Evolutionary conservation across 2,888 invertebrate species (phyloP).

Genomic region (Formica aserva): DNA sequence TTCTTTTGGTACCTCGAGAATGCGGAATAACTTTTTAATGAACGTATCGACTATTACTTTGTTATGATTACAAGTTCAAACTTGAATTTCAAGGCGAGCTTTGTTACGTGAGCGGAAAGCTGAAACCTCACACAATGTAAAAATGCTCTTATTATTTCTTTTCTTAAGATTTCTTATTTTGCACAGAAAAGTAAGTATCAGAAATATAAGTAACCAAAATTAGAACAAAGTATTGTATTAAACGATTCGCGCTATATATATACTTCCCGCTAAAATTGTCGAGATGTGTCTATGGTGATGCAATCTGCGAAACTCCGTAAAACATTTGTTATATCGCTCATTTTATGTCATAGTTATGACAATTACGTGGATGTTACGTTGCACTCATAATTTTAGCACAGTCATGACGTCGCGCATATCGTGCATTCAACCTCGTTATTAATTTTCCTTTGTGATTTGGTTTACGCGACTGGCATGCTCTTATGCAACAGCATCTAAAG

Average conservation of each 20-base stretch:
- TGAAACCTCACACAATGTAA: neutral
- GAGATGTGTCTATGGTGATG: neutral
- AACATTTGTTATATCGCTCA: neutral
- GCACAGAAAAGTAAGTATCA: neutral
- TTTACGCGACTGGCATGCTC: constrained; percentile 1
- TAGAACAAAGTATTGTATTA: neutral
- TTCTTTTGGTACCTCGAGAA: neutral
- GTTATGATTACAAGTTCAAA: constrained; percentile 5
- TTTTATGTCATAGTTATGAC: constrained; percentile 13
- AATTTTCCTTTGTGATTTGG: constrained; percentile 36
- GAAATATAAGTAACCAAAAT: neutral
- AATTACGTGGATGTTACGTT: constrained; percentile 2
- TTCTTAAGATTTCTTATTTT: neutral
- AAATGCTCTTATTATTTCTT: neutral
- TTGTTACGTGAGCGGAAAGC: constrained; percentile 9
- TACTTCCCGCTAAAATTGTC: neutral
- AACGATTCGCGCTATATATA: neutral
- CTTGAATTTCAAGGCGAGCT: neutral
- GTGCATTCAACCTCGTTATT: constrained; percentile 28
- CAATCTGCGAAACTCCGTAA: neutral
- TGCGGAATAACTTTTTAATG: constrained; percentile 37
- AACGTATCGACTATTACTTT: neutral
- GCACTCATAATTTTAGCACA: constrained; percentile 30
- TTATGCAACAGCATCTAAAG: constrained; percentile 48
- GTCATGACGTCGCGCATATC: constrained; percentile 11